These are phyloP conservation scores for Tyrophagus putrescentiae DNA, from an alignment of 1,140 invertebrate species.

Conservation along the genomic window DNA sequence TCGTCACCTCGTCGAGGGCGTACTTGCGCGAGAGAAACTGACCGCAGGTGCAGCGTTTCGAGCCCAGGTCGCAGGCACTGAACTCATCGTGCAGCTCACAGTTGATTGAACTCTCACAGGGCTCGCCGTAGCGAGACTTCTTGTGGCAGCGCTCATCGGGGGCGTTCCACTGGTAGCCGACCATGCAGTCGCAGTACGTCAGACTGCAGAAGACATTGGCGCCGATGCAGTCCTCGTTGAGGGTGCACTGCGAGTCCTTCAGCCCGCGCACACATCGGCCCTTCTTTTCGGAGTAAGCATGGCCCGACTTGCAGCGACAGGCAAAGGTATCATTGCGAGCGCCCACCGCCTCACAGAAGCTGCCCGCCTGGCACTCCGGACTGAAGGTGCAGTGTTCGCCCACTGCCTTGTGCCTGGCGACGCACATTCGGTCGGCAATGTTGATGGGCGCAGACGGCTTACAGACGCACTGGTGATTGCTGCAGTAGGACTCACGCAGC, in stretches of 20 bases:
- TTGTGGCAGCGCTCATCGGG: slow-evolving; percentile 10
- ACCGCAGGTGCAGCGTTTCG: slow-evolving; percentile 8
- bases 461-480: slow-evolving; percentile 11
- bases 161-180: neutral
- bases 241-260: neutral
- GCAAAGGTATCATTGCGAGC: neutral
- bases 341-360: neutral
- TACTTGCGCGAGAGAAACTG: slow-evolving; percentile 7
- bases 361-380: neutral
- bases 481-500: slow-evolving; percentile 13
- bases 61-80: slow-evolving; percentile 3
- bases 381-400: neutral
- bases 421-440: slow-evolving; percentile 5
- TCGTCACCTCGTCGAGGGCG: neutral
- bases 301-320: slow-evolving; percentile 1
- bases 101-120: slow-evolving; percentile 7
- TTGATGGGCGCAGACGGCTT: slow-evolving; percentile 18
- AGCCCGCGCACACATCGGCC: slow-evolving; percentile 1
- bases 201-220: neutral
- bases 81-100: slow-evolving; percentile 12
- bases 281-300: neutral
- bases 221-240: neutral
- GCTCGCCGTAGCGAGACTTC: neutral
- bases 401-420: slow-evolving; percentile 3
- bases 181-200: neutral